These are phyloP conservation scores for Sapajus apella DNA, from an alignment of 2,113 vertebrate species.

Conservation along the genomic window DNA sequence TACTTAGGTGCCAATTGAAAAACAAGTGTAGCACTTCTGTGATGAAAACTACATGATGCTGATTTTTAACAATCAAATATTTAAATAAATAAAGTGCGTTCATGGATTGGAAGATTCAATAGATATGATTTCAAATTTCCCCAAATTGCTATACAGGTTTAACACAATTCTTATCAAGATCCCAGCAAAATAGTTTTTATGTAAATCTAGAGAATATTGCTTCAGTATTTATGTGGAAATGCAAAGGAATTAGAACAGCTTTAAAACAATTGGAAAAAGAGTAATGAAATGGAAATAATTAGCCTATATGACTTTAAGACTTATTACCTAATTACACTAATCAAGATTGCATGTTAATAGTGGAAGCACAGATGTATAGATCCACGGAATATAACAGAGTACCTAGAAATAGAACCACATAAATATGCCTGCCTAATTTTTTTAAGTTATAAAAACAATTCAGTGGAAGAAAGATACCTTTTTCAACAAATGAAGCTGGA, in stretches of 20 bases:
- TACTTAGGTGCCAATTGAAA: background rate
- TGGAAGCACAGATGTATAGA: background rate
- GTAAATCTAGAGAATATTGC: background rate
- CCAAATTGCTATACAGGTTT: background rate
- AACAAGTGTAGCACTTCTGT: background rate
- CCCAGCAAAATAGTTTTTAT: background rate
- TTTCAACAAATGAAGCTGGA: background rate
- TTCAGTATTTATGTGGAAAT: background rate
- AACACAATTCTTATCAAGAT: background rate
- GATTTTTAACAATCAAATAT: background rate
- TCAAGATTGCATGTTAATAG: background rate
- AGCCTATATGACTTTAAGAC: background rate
- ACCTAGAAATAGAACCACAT: background rate
- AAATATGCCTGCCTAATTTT: background rate
- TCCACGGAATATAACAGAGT: background rate
- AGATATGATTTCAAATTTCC: background rate
- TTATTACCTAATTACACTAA: background rate
- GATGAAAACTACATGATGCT: background rate
- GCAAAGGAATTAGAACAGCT: background rate
- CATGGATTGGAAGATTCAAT: background rate
- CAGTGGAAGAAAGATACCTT: background rate
- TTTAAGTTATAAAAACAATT: background rate
- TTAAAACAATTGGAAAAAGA: background rate
- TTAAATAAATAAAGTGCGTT: background rate
- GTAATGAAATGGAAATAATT: background rate